Conservation (phyloP, 2,888 invertebrate genomes). For the Dimorphilus gyrociliatus region DNA sequence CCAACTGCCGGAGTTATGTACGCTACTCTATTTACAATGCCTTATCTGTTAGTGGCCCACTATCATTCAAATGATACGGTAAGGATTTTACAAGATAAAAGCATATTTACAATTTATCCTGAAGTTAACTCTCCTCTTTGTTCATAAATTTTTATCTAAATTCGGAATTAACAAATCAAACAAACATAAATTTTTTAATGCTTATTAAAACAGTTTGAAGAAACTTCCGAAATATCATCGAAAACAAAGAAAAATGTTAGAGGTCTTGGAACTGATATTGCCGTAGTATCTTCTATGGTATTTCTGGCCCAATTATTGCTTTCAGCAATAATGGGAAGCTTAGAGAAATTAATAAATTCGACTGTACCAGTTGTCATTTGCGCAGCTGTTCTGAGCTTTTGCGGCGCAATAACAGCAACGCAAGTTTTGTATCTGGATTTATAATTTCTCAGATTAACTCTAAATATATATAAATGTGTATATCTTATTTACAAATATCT, state of each 20-base stretch:
- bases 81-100: constrained; percentile 26
- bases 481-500: too few species aligned
- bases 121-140: neutral
- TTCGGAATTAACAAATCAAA: constrained; percentile 3
- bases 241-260: constrained; percentile 42
- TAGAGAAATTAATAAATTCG: constrained; percentile 57
- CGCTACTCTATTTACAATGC: constrained; percentile 91
- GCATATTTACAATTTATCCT: constrained; percentile 1
- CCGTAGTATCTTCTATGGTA: constrained; percentile 83
- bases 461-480: too few species aligned
- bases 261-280: constrained; percentile 84
- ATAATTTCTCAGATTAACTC: constrained; percentile 33
- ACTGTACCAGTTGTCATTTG: constrained; percentile 74
- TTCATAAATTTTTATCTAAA: constrained; percentile 4
- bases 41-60: constrained; percentile 76
- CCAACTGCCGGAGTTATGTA: constrained; percentile 93
- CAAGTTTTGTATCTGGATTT: constrained; percentile 76
- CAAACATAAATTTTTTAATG: neutral
- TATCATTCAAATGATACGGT: constrained; percentile 82
- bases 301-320: constrained; percentile 83
- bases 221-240: neutral
- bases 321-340: constrained; percentile 46
- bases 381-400: constrained; percentile 64
- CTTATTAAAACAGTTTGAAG: neutral
- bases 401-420: constrained; percentile 66